These are phyloP conservation scores for Littorina saxatilis DNA, from an alignment of 1,140 invertebrate genomes.

Conservation along the genomic window DNA sequence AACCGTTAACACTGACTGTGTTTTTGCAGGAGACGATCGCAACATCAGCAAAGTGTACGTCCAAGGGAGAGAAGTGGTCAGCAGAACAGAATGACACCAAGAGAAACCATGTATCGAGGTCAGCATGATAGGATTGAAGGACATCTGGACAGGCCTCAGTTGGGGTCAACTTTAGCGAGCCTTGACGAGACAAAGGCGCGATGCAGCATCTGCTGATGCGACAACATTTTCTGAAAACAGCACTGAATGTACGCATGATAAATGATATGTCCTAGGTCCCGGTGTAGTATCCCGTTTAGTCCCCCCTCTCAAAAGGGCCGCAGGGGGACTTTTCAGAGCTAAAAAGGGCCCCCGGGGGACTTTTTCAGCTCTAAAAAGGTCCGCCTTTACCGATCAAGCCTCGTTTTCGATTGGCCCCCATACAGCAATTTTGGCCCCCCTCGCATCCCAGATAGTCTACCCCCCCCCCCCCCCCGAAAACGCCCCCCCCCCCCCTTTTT, in stretches of 20 bases:
- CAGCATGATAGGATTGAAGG: background rate
- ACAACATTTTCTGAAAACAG: background rate
- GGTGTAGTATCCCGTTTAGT: no score
- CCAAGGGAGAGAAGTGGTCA: conserved; percentile 79
- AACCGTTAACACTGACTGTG: background rate
- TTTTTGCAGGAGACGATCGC: conserved; percentile 84
- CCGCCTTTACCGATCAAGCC: no score
- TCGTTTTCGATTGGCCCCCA: no score
- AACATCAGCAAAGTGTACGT: conserved; percentile 89
- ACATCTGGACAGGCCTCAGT: background rate
- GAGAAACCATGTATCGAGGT: background rate
- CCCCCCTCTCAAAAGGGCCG: no score
- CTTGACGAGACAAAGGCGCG: background rate
- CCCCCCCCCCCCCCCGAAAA: no score
- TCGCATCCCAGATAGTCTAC: no score
- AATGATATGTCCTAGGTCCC: background rate
- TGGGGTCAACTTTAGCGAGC: background rate
- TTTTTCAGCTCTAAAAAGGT: no score
- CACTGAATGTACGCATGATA: background rate
- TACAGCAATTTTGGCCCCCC: no score
- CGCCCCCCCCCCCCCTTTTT: no score
- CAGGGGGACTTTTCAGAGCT: no score
- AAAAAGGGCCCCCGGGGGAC: no score
- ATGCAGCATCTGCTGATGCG: background rate
- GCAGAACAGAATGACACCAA: background rate